Conservation (phyloP, 2,113 vertebrate genomes). For the Mesocricetus auratus region DNA sequence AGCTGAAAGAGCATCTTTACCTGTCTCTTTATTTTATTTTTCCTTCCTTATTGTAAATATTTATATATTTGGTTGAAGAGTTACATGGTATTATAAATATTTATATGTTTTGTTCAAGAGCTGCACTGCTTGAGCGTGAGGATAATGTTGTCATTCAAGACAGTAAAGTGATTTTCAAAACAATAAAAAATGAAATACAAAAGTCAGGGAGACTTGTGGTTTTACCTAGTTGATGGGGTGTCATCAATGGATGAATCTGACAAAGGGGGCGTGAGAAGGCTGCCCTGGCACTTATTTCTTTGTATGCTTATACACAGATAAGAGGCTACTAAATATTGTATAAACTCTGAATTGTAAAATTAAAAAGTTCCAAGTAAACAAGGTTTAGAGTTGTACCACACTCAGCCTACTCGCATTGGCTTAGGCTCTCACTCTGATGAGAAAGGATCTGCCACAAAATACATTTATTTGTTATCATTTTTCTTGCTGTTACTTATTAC, state of each 20-base stretch:
- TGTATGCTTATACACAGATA: not conserved
- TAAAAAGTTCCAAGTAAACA: conserved; percentile 28
- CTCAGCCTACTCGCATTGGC: not conserved
- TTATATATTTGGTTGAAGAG: not conserved
- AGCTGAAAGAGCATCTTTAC: not conserved
- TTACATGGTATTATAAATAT: not conserved
- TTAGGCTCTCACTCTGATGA: not conserved
- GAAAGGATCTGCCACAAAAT: not conserved
- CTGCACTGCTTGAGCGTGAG: not conserved
- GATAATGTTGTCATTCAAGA: not conserved
- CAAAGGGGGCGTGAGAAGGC: too few species aligned
- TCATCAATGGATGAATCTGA: not conserved
- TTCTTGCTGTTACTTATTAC: not conserved
- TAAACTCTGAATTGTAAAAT: not conserved
- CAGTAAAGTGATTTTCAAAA: not conserved
- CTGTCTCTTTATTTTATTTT: too few species aligned
- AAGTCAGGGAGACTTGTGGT: not conserved
- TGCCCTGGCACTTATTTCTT: not conserved
- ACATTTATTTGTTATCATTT: not conserved
- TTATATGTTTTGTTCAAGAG: not conserved
- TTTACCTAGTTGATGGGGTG: not conserved
- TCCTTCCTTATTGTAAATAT: not conserved
- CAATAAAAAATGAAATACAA: not conserved
- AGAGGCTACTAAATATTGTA: not conserved
- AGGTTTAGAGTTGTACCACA: not conserved